Evolutionary conservation across 92 coral and sea anemone species (phyloP).

Genomic region (Parazoanthus atlanticus): DNA sequence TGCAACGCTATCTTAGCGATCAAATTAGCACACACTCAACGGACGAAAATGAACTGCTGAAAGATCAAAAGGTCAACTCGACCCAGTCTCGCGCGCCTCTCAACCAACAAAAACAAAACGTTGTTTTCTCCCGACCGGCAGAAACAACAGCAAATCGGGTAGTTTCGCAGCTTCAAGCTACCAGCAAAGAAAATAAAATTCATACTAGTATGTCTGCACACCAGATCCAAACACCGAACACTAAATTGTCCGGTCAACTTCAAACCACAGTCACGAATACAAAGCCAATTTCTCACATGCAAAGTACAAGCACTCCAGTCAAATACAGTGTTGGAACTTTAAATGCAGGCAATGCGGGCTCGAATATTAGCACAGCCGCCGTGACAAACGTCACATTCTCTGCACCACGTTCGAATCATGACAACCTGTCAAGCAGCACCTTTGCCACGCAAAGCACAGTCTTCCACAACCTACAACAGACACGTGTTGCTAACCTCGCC

Average conservation of each 20-base stretch:
- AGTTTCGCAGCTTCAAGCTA: conserved; percentile 18
- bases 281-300: conserved; percentile 22
- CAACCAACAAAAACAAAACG: conserved; percentile 24
- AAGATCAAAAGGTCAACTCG: conserved; percentile 7
- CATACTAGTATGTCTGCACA: conserved; percentile 15
- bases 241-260: conserved; percentile 8
- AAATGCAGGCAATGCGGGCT: too few species aligned
- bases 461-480: background rate
- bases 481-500: background rate
- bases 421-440: too few species aligned
- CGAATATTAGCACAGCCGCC: too few species aligned
- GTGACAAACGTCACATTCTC: too few species aligned
- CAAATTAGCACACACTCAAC: conserved; percentile 28
- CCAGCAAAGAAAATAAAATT: conserved; percentile 18
- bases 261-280: conserved; percentile 25
- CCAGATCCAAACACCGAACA: conserved; percentile 34
- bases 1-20: conserved; percentile 3
- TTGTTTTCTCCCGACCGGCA: conserved; percentile 20
- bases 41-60: conserved; percentile 25
- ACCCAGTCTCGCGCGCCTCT: conserved; percentile 24
- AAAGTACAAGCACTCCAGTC: background rate
- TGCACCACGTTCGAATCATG: too few species aligned
- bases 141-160: background rate
- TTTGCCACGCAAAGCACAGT: background rate
- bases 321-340: too few species aligned